Percentiles rank a stretch among this genome's conserved stretches.
phyloP scores from a whole-genome alignment of 2,888 invertebrate genomes.

The Rosalia funebris region DNA sequence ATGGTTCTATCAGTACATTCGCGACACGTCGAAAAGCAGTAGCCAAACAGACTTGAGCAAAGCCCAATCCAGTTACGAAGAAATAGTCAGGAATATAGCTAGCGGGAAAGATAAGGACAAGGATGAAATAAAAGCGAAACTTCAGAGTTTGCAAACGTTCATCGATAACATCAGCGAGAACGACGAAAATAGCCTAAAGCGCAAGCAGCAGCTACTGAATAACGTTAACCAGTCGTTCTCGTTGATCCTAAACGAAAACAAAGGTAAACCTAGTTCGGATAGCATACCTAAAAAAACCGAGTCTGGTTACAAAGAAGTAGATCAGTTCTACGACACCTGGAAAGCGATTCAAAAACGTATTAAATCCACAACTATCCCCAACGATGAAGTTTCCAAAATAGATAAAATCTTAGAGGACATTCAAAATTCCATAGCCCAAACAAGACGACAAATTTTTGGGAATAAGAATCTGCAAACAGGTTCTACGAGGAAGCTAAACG shows the following conservation, averaged over 20 bases:
- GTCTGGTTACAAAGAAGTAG: constrained; percentile 15
- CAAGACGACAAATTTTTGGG: constrained; percentile 1
- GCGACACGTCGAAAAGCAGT: constrained; percentile 30
- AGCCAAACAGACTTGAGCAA: constrained; percentile 36
- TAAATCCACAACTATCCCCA: constrained; percentile 32
- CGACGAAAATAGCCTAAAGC: constrained; percentile 23
- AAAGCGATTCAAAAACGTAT: constrained; percentile 30
- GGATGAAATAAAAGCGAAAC: constrained; percentile 33
- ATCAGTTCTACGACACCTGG: constrained; percentile 39
- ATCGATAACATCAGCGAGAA: constrained; percentile 35
- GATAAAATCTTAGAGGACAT: constrained; percentile 34
- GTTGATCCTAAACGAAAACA: constrained; percentile 26
- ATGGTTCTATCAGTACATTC: constrained; percentile 34
- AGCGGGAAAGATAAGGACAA: constrained; percentile 34
- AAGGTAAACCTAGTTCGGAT: neutral
- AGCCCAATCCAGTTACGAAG: constrained; percentile 39
- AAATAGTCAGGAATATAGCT: constrained; percentile 38
- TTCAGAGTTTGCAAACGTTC: constrained; percentile 36
- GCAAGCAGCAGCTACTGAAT: constrained; percentile 30
- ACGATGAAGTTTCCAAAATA: constrained; percentile 37
- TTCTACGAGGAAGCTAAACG: constrained; percentile 18
- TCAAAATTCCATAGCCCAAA: constrained; percentile 19
- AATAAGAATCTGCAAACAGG: neutral
- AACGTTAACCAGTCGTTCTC: constrained; percentile 30
- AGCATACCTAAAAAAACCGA: neutral